Percentiles rank a stretch among this genome's conserved stretches.
phyloP scores from a whole-genome alignment of 2,888 invertebrate genomes.

The Pseudococcus viburni region DNA sequence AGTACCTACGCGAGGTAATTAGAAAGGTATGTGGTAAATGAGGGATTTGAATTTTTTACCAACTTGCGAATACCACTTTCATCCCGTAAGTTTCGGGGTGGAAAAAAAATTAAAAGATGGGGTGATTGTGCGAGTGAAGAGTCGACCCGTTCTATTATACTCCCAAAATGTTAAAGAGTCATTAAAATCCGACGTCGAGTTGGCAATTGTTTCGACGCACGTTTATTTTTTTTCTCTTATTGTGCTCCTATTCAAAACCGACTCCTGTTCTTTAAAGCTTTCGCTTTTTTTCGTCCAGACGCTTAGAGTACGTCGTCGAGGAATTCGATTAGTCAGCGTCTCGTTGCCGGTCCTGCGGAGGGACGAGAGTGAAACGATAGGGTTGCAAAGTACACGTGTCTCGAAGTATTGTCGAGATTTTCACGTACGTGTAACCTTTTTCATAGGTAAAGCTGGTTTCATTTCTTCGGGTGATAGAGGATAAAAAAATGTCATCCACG shows the following conservation, averaged over 20 bases:
- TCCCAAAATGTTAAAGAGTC: slow-evolving; percentile 26
- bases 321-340: slow-evolving; percentile 37
- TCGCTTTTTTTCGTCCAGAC: slow-evolving; percentile 38
- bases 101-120: background rate
- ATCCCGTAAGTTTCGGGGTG: background rate
- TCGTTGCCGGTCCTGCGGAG: background rate
- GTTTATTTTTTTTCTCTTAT: background rate
- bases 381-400: slow-evolving; percentile 16
- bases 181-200: slow-evolving; percentile 24
- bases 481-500: background rate
- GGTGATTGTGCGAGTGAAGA: background rate
- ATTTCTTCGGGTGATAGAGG: background rate
- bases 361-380: background rate
- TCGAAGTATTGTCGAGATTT: background rate
- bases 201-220: slow-evolving; percentile 44
- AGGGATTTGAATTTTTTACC: background rate
- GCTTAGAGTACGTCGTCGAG: slow-evolving; percentile 8
- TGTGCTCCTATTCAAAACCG: background rate
- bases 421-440: slow-evolving; percentile 14
- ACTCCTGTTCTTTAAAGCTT: slow-evolving; percentile 20
- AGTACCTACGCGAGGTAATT: background rate
- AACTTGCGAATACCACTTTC: background rate
- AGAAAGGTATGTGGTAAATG: background rate
- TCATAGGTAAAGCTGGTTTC: background rate
- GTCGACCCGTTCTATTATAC: slow-evolving; percentile 17